Percentiles rank a stretch among this genome's conserved stretches.
These are phyloP conservation scores for Drosophila saltans DNA, from an alignment of 1,140 invertebrate genomes.

Conservation along the genomic window DNA sequence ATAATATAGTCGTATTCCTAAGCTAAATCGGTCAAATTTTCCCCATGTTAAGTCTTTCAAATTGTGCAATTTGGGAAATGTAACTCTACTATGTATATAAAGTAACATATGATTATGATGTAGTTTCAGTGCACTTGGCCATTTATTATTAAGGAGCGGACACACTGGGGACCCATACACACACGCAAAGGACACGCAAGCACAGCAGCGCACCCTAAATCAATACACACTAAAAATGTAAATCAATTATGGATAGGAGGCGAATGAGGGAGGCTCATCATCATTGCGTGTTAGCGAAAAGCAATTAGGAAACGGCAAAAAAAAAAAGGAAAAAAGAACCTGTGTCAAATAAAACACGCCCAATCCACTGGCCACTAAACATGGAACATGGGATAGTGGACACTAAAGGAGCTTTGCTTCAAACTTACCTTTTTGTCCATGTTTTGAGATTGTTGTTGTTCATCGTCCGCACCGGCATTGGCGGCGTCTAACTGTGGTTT, in stretches of 20 bases:
- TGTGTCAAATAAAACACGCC: constrained; percentile 58
- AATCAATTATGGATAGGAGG: constrained; percentile 64
- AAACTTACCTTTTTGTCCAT: constrained; percentile 67
- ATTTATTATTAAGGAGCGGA: constrained; percentile 31
- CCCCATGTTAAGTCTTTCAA: too few species aligned
- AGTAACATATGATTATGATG: not conserved
- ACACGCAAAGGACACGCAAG: constrained; percentile 56
- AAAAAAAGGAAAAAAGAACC: constrained; percentile 1
- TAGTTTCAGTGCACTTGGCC: constrained; percentile 23
- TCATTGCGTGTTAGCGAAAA: constrained; percentile 60
- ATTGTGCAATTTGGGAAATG: too few species aligned
- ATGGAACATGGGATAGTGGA: not conserved
- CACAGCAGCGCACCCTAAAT: constrained; percentile 66
- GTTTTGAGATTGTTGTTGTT: constrained; percentile 41
- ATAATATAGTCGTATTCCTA: too few species aligned
- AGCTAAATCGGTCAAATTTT: too few species aligned
- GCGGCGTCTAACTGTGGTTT: constrained; percentile 33
- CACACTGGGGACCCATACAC: constrained; percentile 43
- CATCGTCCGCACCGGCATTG: constrained; percentile 51
- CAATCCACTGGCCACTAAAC: constrained; percentile 7
- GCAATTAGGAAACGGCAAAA: constrained; percentile 60
- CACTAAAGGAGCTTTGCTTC: not conserved
- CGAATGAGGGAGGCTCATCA: constrained; percentile 30
- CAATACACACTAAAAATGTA: constrained; percentile 66
- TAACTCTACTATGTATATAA: too few species aligned